These are phyloP conservation scores for Semibalanus balanoides DNA, from an alignment of 1,140 invertebrate genomes.

Conservation along the genomic window DNA sequence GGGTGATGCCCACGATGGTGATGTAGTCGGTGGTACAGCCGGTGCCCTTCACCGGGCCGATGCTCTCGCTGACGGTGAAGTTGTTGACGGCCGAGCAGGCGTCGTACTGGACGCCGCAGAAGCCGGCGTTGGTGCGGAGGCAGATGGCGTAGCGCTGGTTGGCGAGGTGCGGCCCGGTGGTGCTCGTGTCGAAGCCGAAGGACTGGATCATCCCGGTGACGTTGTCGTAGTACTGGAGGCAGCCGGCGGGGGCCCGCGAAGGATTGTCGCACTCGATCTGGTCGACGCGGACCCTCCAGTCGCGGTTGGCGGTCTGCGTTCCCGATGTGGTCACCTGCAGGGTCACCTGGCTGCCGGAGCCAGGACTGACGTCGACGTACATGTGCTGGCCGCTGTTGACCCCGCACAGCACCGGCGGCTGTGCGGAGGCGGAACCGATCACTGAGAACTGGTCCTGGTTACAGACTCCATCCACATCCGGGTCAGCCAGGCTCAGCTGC, in stretches of 20 bases:
- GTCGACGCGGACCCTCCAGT: slow-evolving; percentile 58
- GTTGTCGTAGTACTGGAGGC: slow-evolving; percentile 57
- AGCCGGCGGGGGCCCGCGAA: slow-evolving; percentile 52
- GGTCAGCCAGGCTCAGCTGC: slow-evolving; percentile 52
- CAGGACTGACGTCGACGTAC: slow-evolving; percentile 54
- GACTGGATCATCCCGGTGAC: slow-evolving; percentile 47
- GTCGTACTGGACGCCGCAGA: slow-evolving; percentile 23
- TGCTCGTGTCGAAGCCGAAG: slow-evolving; percentile 38
- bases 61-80: slow-evolving; percentile 1
- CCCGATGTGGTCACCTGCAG: slow-evolving; percentile 43
- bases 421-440: slow-evolving; percentile 43
- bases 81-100: background rate
- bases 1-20: background rate
- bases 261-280: slow-evolving; percentile 56
- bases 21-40: background rate
- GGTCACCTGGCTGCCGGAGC: slow-evolving; percentile 39
- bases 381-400: slow-evolving; percentile 65
- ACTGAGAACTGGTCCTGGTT: slow-evolving; percentile 50
- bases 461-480: slow-evolving; percentile 54
- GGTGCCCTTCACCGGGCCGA: background rate
- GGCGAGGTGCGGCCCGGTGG: background rate
- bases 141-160: slow-evolving; percentile 23
- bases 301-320: slow-evolving; percentile 42
- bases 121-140: slow-evolving; percentile 27
- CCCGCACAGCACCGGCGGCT: slow-evolving; percentile 56